Percentiles rank a stretch among this genome's conserved stretches.
phyloP scores from a whole-genome alignment of 2,888 invertebrate genomes.

The Nephrotoma flavescens region DNA sequence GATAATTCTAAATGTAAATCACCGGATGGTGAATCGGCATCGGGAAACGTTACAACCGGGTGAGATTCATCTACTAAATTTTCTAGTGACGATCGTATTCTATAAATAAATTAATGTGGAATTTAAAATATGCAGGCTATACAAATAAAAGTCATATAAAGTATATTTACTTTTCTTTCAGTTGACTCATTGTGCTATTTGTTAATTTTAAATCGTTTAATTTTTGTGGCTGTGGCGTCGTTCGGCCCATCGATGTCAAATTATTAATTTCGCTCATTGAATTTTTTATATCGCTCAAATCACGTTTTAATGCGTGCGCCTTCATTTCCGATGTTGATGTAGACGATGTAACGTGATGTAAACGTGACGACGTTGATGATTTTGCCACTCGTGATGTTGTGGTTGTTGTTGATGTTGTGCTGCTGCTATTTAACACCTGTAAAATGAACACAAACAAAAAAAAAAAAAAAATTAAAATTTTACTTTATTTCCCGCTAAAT shows the following conservation, averaged over 20 bases:
- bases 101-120: conserved; percentile 23
- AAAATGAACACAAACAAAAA: conserved; percentile 2
- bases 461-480: background rate
- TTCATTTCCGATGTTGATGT: conserved; percentile 54
- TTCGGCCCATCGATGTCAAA: conserved; percentile 30
- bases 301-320: conserved; percentile 68
- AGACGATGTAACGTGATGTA: conserved; percentile 34
- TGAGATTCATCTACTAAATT: conserved; percentile 55
- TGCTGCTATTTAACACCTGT: conserved; percentile 32
- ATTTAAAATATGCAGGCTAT: background rate
- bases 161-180: conserved; percentile 12
- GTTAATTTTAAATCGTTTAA: conserved; percentile 13
- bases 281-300: conserved; percentile 50
- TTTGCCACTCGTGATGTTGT: conserved; percentile 22
- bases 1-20: conserved; percentile 31
- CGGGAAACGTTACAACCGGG: conserved; percentile 69
- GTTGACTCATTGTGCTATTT: conserved; percentile 14
- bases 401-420: conserved; percentile 29
- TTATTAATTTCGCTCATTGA: conserved; percentile 81
- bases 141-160: background rate
- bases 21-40: conserved; percentile 52
- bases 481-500: conserved; percentile 3
- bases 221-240: conserved; percentile 6
- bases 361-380: conserved; percentile 32
- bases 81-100: conserved; percentile 60